A percentile compares a stretch with the other conserved stretches of the same genome.
These are phyloP conservation scores for Psophia crepitans DNA, from an alignment of 2,113 vertebrate species.

Conservation along the genomic window DNA sequence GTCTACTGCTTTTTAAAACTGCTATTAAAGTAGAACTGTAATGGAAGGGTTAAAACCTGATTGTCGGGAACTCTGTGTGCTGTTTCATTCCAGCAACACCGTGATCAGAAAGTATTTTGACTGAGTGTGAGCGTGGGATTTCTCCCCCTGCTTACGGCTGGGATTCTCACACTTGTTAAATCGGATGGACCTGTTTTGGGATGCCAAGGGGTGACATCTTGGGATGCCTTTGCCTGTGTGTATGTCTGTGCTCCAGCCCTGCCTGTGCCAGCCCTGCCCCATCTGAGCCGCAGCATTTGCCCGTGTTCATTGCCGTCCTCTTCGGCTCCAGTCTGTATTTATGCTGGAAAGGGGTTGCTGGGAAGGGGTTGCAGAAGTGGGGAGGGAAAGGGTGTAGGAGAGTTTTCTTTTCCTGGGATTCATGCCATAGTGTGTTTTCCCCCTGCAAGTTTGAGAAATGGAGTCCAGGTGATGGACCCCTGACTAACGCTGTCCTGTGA, in stretches of 20 bases:
- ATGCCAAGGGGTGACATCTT: too few species aligned
- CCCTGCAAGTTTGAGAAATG: not conserved
- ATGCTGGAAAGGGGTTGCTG: rapidly evolving
- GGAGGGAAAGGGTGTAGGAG: not conserved
- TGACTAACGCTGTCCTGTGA: not conserved
- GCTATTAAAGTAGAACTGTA: not conserved
- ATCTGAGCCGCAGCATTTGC: rapidly evolving
- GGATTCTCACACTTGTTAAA: not conserved
- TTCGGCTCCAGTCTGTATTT: not conserved
- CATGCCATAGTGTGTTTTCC: not conserved
- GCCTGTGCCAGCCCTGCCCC: not conserved
- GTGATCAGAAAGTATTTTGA: not conserved
- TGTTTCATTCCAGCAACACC: not conserved
- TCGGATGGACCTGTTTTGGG: not conserved
- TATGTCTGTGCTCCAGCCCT: not conserved
- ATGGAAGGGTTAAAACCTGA: not conserved
- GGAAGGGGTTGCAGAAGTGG: not conserved
- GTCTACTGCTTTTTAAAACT: not conserved
- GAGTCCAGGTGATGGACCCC: too few species aligned
- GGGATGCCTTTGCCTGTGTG: not conserved
- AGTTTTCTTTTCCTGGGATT: not conserved
- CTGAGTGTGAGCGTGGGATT: not conserved
- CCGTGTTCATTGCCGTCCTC: not conserved
- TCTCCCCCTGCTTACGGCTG: not conserved
- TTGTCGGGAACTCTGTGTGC: not conserved